Percentiles rank a stretch among this genome's conserved stretches.
phyloP scores from a whole-genome alignment of 2,797 vertebrate genomes.

The Urocyon cinereoargenteus region DNA sequence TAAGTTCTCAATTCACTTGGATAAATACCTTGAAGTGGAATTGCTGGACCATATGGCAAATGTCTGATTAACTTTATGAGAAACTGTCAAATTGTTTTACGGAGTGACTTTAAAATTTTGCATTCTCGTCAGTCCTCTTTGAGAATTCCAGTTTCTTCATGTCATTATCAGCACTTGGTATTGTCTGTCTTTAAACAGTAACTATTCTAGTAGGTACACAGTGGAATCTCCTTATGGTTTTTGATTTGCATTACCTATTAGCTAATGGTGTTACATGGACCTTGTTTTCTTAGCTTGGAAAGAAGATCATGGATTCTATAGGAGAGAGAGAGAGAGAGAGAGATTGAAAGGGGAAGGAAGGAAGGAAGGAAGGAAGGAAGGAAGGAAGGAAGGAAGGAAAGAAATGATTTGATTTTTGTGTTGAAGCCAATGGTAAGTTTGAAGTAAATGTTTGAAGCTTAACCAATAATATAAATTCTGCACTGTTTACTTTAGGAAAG shows the following conservation, averaged over 20 bases:
- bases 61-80: background rate
- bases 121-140: background rate
- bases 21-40: background rate
- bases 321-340: too few relatives aligned
- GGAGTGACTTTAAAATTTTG: background rate
- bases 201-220: background rate
- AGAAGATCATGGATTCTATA: background rate
- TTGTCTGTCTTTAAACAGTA: background rate
- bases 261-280: background rate
- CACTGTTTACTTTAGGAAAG: background rate
- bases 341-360: too few relatives aligned
- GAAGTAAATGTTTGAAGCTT: background rate
- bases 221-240: background rate
- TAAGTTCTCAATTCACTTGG: background rate
- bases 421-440: background rate
- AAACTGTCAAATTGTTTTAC: background rate
- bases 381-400: background rate
- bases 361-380: background rate
- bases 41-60: background rate
- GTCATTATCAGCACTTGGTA: background rate
- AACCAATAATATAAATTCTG: background rate
- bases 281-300: background rate
- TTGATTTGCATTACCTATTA: background rate
- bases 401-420: background rate
- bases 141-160: background rate